A percentile compares a stretch with the other conserved stretches of the same genome.
phyloP scores from a whole-genome alignment of 2,113 vertebrate species.

The Cromileptes altivelis region DNA sequence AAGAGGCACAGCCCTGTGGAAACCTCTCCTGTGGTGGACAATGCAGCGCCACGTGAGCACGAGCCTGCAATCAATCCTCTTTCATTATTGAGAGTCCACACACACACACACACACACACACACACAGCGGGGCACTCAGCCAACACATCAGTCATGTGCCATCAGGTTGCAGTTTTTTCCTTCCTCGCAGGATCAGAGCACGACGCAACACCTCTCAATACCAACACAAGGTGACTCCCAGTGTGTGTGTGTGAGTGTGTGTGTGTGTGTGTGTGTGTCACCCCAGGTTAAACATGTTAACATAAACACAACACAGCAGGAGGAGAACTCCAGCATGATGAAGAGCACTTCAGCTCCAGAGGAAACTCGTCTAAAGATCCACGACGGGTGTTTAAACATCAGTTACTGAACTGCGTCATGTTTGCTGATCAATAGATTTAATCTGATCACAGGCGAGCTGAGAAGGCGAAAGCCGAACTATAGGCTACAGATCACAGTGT shows the following conservation, averaged over 20 bases:
- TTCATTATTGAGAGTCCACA: slow-evolving; percentile 74
- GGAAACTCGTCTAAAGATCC: not conserved
- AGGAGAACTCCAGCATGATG: not conserved
- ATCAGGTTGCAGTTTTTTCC: slow-evolving; percentile 38
- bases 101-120: slow-evolving; percentile 11
- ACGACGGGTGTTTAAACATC: not conserved
- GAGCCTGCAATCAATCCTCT: slow-evolving; percentile 63
- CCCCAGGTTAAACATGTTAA: not conserved
- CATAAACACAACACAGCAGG: not conserved
- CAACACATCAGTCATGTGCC: slow-evolving; percentile 25
- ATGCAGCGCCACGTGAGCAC: slow-evolving; percentile 3
- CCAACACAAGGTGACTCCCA: slow-evolving; percentile 46
- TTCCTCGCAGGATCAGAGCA: not conserved
- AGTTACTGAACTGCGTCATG: not conserved
- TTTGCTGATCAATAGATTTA: not conserved
- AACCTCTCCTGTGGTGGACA: slow-evolving; percentile 10
- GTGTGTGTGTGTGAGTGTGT: not conserved
- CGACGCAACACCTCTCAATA: slow-evolving; percentile 8
- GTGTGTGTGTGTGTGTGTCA: not conserved
- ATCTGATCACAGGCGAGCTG: not conserved
- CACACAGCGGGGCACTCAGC: slow-evolving; percentile 14
- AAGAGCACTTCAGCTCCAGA: not conserved
- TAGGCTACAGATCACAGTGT: too few relatives aligned
- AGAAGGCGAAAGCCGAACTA: too few relatives aligned
- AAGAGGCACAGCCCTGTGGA: slow-evolving; percentile 1